These are phyloP conservation scores for Orthonevra nobilis DNA, from an alignment of 2,888 invertebrate species.

Conservation along the genomic window DNA sequence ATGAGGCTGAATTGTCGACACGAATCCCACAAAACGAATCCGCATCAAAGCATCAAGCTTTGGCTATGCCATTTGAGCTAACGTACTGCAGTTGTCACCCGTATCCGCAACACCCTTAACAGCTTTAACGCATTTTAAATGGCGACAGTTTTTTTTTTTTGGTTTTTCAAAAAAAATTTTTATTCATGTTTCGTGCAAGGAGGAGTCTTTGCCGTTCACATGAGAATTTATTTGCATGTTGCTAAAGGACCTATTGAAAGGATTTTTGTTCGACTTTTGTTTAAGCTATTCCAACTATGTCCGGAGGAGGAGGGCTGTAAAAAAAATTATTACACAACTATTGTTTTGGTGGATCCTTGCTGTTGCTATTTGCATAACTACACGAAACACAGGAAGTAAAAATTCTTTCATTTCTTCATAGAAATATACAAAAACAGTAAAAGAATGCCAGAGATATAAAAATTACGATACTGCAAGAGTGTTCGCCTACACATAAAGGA, in stretches of 20 bases:
- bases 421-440: slow-evolving; percentile 7
- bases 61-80: slow-evolving; percentile 34
- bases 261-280: slow-evolving; percentile 29
- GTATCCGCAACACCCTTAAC: slow-evolving; percentile 52
- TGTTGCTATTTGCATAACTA: slow-evolving; percentile 14
- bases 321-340: slow-evolving; percentile 27
- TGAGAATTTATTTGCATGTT: slow-evolving; percentile 49
- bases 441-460: slow-evolving; percentile 20
- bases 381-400: slow-evolving; percentile 15
- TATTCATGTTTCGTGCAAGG: slow-evolving; percentile 53
- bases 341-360: slow-evolving; percentile 47
- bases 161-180: slow-evolving; percentile 31
- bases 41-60: slow-evolving; percentile 11
- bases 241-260: slow-evolving; percentile 57
- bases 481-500: too few species aligned
- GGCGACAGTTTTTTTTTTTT: slow-evolving; percentile 32
- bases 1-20: slow-evolving; percentile 4
- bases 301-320: neutral
- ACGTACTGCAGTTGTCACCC: slow-evolving; percentile 25
- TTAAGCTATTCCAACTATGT: slow-evolving; percentile 49
- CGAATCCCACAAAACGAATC: too few species aligned
- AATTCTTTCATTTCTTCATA: slow-evolving; percentile 41
- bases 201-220: slow-evolving; percentile 18
- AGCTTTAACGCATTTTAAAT: slow-evolving; percentile 63
- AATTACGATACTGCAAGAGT: slow-evolving; percentile 2